Evolutionary conservation across 2,113 vertebrate genomes (phyloP), one percentile per base, ranked within the genome.

Genomic region (Nothocercus julius): DNA sequence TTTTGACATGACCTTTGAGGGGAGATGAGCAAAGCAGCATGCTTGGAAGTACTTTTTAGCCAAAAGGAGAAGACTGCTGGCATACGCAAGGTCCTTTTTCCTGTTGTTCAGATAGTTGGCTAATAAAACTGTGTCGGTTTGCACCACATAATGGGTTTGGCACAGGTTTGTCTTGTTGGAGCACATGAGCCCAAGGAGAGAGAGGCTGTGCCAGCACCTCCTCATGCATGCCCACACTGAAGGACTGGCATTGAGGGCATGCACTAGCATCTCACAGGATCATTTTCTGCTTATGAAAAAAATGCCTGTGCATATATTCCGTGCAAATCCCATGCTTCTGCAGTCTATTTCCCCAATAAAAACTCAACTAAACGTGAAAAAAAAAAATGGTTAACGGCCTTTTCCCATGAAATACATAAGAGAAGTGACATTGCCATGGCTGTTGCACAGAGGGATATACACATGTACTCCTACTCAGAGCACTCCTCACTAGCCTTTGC

Each of bases 241-340:
- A 70, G 30, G 40, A 62, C 45, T 77, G 21, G 47, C 47, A 21
- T 47, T 20, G 47, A 22, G 21, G 22, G 20, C 49, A 49, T 22
- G 21, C 49, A 36, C 22, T 32, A 69, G n/a, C 19, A 13, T 28
- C 59, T 47, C 47, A 44, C 30, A 19, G 58, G 13, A 28, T 45
- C 58, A 15, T 59, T 53, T 81, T 53, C 36, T 77, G 30, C 44
- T 63, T 64, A 51, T 63, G 68, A 64, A 88, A n/a, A 15, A 40
- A 22, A 17, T 36, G 27, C 19, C 20, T 1, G 0, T 63, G 7
- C 34, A 44, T 3, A 1, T 14, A 9, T 67, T 34, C 61, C 58
- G 8, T 58, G 51, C 70, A 80, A 90, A 62, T 30, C 11, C 10
- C 44, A 51, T 3, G 2, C 7, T 68, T 79, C 27, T 51, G 27